A percentile compares a stretch with the other conserved stretches of the same genome.
Evolutionary conservation across 1,140 invertebrate species (phyloP).

Genomic region (Plectrocnemia conspersa): DNA sequence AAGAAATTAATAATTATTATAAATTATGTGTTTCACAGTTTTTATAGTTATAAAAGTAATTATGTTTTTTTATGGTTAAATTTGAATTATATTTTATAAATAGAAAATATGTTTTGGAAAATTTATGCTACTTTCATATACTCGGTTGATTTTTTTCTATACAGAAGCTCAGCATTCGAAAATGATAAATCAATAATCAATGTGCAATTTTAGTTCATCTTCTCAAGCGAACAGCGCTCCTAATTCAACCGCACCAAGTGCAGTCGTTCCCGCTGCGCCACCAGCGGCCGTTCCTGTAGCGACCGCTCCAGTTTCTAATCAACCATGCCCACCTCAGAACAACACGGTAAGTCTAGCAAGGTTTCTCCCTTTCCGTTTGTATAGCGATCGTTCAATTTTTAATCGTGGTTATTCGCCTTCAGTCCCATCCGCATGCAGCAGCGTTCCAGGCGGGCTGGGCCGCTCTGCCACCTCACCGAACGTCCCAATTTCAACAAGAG

Average conservation of each 20-base stretch:
- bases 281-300: constrained; percentile 31
- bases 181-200: too few species aligned
- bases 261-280: constrained; percentile 12
- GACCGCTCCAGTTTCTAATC: constrained; percentile 40
- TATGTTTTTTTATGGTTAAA: too few species aligned
- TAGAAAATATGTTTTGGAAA: not conserved
- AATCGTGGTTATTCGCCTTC: constrained; percentile 31
- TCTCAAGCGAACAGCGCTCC: not conserved
- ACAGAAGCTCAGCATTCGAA: too few species aligned
- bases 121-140: too few species aligned
- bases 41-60: too few species aligned
- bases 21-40: too few species aligned
- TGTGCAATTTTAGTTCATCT: constrained; percentile 13
- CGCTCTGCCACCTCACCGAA: constrained; percentile 61
- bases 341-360: constrained; percentile 19
- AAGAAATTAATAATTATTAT: too few species aligned
- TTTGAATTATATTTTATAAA: too few species aligned
- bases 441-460: constrained; percentile 48
- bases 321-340: constrained; percentile 41
- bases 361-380: not conserved
- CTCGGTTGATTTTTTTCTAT: too few species aligned
- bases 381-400: constrained; percentile 1
- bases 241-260: not conserved
- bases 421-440: constrained; percentile 35
- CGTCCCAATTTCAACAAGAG: constrained; percentile 78